Conservation (phyloP, 2,888 invertebrate genomes). For the Carterocephalus palaemon region DNA sequence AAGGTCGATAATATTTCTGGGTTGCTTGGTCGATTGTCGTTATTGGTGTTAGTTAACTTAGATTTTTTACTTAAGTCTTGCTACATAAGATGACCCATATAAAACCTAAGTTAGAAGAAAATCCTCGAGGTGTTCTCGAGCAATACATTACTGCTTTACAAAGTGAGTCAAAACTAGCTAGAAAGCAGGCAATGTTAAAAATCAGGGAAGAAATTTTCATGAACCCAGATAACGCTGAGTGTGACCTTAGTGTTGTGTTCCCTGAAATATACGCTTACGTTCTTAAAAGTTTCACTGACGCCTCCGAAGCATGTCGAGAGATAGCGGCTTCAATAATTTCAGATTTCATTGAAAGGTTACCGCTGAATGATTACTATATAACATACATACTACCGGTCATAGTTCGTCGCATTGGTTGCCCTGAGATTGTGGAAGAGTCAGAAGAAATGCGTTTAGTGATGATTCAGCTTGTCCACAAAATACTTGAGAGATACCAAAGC, state of each 20-base stretch:
- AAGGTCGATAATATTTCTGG: too few species aligned
- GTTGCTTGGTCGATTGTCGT: constrained; percentile 28
- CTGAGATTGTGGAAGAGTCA: constrained; percentile 82
- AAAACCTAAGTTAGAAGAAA: constrained; percentile 49
- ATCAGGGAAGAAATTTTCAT: constrained; percentile 72
- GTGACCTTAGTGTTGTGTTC: constrained; percentile 57
- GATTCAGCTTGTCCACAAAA: constrained; percentile 81
- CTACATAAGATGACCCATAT: constrained; percentile 45
- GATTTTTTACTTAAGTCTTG: not conserved
- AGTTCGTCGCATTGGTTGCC: constrained; percentile 86
- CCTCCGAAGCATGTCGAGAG: constrained; percentile 82
- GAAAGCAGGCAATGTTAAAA: constrained; percentile 77
- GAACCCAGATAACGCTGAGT: constrained; percentile 51
- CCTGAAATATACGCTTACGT: constrained; percentile 65
- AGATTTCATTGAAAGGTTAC: constrained; percentile 77
- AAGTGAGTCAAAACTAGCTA: constrained; percentile 79
- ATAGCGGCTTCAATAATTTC: constrained; percentile 75
- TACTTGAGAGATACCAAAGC: constrained; percentile 82
- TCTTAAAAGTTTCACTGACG: constrained; percentile 72
- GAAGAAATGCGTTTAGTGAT: constrained; percentile 90
- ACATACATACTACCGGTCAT: constrained; percentile 87
- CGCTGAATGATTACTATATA: constrained; percentile 84
- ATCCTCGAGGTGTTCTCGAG: constrained; percentile 56
- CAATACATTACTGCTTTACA: constrained; percentile 67
- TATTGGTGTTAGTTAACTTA: not conserved